A percentile compares a stretch with the other conserved stretches of the same genome.
These are phyloP conservation scores for Allobates femoralis DNA, from an alignment of 2,797 vertebrate species.

Conservation along the genomic window DNA sequence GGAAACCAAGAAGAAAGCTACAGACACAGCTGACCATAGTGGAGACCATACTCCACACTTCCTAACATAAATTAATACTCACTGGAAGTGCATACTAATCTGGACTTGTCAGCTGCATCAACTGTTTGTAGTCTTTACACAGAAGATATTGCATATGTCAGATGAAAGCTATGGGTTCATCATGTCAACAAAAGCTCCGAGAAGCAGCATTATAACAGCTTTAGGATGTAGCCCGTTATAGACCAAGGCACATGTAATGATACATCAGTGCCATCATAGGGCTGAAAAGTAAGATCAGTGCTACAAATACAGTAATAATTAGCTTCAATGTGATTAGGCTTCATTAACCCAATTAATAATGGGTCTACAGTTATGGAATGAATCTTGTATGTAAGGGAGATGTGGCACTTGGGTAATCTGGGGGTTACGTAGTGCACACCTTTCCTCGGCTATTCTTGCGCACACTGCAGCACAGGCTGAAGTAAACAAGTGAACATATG, in stretches of 20 bases:
- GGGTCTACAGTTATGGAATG: neutral
- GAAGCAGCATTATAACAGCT: neutral
- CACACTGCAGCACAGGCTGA: slow-evolving; percentile 62
- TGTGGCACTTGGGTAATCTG: neutral
- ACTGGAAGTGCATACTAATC: neutral
- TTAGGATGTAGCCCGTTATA: neutral
- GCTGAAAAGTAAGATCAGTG: neutral
- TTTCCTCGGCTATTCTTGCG: slow-evolving; percentile 55
- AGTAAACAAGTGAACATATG: slow-evolving; percentile 76
- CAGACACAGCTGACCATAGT: too few relatives aligned
- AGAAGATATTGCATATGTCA: neutral
- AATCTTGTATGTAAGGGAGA: neutral
- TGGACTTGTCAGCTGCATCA: neutral
- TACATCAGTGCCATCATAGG: neutral
- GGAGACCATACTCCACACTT: neutral
- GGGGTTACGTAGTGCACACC: slow-evolving; percentile 48
- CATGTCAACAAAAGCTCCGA: neutral
- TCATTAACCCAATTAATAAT: neutral
- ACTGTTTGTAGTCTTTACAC: neutral
- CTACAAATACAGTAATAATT: slow-evolving; percentile 5
- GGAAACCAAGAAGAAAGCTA: neutral
- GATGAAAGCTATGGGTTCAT: neutral
- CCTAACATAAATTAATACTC: neutral
- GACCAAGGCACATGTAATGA: neutral
- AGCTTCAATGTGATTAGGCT: neutral